Evolutionary conservation across 2,113 vertebrate genomes (phyloP).

Genomic region (Charadrius vociferus): DNA sequence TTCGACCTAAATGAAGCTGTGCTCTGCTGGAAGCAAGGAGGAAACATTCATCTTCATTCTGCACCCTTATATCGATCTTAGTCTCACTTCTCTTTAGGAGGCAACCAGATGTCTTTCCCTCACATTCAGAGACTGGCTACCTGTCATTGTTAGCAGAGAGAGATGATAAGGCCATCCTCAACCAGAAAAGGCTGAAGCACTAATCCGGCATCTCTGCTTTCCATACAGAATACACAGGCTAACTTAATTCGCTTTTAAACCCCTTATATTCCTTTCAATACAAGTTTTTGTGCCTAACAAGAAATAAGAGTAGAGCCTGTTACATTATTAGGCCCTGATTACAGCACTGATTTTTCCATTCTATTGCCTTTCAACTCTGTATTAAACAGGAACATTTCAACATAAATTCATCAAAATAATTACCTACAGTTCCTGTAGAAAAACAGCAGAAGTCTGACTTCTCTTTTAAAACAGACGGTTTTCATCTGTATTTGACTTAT

Average conservation of each 20-base stretch:
- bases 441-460: background rate
- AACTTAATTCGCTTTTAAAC: background rate
- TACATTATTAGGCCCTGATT: background rate
- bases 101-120: background rate
- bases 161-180: background rate
- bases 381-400: background rate
- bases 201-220: background rate
- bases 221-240: background rate
- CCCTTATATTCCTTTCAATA: background rate
- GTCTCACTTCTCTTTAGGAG: background rate
- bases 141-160: background rate
- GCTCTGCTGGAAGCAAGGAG: background rate
- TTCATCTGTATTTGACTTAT: background rate
- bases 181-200: background rate
- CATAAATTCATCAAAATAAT: conserved; percentile 7
- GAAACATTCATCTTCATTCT: background rate
- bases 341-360: background rate
- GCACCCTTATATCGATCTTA: background rate
- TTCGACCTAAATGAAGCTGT: background rate
- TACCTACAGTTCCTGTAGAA: background rate
- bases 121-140: background rate
- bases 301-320: background rate
- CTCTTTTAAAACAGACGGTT: background rate
- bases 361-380: background rate
- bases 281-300: background rate